Evolutionary conservation across 2,797 vertebrate genomes (phyloP).

Genomic region (Leucoraja ocellata): DNA sequence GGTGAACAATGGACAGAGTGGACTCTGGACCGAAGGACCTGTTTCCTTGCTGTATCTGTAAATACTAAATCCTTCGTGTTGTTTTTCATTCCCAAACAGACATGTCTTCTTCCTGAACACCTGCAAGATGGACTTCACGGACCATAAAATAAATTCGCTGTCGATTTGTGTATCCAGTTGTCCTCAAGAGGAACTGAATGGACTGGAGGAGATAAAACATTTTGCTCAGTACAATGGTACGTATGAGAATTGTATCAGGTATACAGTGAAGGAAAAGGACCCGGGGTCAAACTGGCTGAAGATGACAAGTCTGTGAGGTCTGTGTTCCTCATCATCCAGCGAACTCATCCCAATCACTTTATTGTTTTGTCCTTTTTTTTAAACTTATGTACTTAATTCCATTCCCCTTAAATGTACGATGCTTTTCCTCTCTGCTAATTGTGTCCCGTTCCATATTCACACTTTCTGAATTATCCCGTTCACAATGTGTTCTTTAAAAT

Average conservation of each 20-base stretch:
- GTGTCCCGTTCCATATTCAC: background rate
- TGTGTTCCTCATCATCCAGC: background rate
- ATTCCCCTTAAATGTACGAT: background rate
- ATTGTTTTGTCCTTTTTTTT: background rate
- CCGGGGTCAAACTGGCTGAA: background rate
- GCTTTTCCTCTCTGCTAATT: too few species aligned
- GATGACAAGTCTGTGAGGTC: background rate
- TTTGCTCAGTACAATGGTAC: conserved; percentile 51
- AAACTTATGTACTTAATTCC: background rate
- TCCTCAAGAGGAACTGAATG: conserved; percentile 58
- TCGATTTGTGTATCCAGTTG: conserved; percentile 62
- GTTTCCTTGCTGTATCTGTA: too few species aligned
- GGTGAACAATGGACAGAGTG: too few species aligned
- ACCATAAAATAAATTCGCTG: conserved; percentile 47
- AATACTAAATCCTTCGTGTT: background rate
- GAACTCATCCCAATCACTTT: background rate
- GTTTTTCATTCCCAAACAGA: conserved; percentile 41
- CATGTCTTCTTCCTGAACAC: conserved; percentile 65
- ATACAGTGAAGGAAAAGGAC: background rate
- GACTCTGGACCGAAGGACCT: too few species aligned
- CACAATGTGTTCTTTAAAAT: background rate
- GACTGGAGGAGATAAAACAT: conserved; percentile 59
- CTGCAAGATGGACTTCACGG: conserved; percentile 52
- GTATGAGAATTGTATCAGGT: background rate
- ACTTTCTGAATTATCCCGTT: background rate